Evolutionary conservation across 2,113 vertebrate genomes (phyloP).

Genomic region (Marmota monax): DNA sequence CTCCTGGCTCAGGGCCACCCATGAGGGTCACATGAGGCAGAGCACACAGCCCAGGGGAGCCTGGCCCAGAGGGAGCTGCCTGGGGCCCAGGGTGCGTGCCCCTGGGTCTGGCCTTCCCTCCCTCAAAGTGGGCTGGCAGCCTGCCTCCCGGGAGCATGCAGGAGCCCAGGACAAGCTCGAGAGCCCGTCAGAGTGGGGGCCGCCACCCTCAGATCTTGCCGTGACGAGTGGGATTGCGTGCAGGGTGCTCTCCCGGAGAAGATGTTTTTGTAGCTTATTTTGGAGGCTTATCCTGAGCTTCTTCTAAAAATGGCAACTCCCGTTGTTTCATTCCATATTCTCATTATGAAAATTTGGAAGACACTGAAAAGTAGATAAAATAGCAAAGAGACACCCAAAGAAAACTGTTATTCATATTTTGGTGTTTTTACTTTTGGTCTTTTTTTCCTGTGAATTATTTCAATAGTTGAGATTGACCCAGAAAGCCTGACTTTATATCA

Average conservation of each 20-base stretch:
- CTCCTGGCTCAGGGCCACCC: background rate
- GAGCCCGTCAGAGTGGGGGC: background rate
- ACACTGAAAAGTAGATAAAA: background rate
- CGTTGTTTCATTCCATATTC: background rate
- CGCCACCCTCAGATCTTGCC: background rate
- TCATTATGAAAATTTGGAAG: constrained; percentile 2
- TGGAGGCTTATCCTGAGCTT: background rate
- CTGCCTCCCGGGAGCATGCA: accelerated
- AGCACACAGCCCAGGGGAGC: accelerated
- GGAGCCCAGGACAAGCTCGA: background rate
- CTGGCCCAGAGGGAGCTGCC: accelerated
- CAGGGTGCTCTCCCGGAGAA: background rate
- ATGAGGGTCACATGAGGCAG: accelerated
- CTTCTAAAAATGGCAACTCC: background rate
- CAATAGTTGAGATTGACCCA: background rate
- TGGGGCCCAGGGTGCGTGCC: accelerated
- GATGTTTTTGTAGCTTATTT: too few species aligned
- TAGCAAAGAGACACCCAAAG: background rate
- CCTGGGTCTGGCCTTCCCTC: accelerated
- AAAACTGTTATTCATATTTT: background rate
- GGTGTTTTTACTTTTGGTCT: background rate
- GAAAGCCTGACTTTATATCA: background rate
- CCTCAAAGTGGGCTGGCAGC: accelerated
- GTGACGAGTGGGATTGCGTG: accelerated
- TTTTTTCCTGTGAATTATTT: background rate